These are phyloP conservation scores for Crenuchus spilurus DNA, from an alignment of 2,797 vertebrate species.

Conservation along the genomic window DNA sequence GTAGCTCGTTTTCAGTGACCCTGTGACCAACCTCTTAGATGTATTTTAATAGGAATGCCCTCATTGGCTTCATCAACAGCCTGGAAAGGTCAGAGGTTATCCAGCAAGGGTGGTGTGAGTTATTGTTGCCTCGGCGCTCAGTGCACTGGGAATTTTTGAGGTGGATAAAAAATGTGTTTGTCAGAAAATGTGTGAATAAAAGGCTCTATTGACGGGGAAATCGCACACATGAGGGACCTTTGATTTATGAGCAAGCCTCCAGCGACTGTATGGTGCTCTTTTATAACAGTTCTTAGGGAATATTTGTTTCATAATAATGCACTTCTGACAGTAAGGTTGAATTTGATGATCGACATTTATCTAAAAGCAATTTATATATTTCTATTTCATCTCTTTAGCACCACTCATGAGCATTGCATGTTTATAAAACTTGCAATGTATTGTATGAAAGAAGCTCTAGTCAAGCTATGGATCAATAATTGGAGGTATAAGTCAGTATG, in stretches of 20 bases:
- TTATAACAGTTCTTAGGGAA: background rate
- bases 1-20: conserved; percentile 27
- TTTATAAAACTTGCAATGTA: background rate
- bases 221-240: conserved; percentile 13
- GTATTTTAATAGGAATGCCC: conserved; percentile 39
- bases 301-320: conserved; percentile 12
- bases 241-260: conserved; percentile 30
- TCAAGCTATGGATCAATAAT: background rate
- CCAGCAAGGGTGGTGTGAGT: conserved; percentile 23
- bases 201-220: conserved; percentile 33
- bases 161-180: conserved; percentile 26
- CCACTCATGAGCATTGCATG: background rate
- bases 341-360: background rate
- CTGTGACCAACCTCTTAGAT: conserved; percentile 34
- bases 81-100: conserved; percentile 29
- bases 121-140: conserved; percentile 36
- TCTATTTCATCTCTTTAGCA: background rate
- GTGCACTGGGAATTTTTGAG: conserved; percentile 25
- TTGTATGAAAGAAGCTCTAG: background rate
- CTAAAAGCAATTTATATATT: background rate
- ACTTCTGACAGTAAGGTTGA: conserved; percentile 6
- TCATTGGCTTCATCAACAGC: conserved; percentile 29
- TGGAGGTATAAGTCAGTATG: background rate
- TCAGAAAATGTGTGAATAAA: conserved; percentile 15
- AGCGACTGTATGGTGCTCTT: background rate